Evolutionary conservation across 2,113 vertebrate species (phyloP), one percentile per base, ranked within the genome.

Genomic region (Furnarius figulus): DNA sequence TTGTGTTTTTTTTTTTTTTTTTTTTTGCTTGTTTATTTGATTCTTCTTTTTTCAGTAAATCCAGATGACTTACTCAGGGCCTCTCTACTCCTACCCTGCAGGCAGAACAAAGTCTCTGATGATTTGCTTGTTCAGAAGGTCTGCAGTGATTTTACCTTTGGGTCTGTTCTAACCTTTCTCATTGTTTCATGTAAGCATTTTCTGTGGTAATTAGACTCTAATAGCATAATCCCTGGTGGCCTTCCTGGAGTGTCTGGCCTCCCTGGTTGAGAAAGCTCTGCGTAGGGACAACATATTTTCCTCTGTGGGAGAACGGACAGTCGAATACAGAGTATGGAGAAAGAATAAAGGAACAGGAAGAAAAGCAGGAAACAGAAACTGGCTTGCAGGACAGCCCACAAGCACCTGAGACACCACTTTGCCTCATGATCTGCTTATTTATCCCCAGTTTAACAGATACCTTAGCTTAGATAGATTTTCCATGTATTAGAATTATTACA

Each of bases 91-190:
- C 74, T 94, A 94, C 79, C 85, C 87, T 85, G 59, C 39, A 83
- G 89, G 87, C 89, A 77, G 71, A 89, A 87, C 72, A 58, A 68
- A 91, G 75, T 73, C 85, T 91, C 90, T 70, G 27, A 76, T 87
- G 94, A 94, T 93, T 59, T 83, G 78, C 59, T 66, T 95, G 75
- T 95, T 85, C 71, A 59, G 59, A 90, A 96, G 55, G 91, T 93
- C 92, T 71, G 84, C 59, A 31, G 50, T 83, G 91, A 91, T 91
- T 91, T 94, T 94, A 97, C 95, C 81, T 96, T 91, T 96, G 90
- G 82, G 78, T 83, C 83, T 93, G 63, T 80, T 88, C 42, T 91
- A 76, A 56, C 24, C 44, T 77, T 75, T 87, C 71, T 61, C 87
- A 82, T 89, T 96, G 85, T 90, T 87, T 83, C 72, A 42, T 35